Percentiles rank a stretch among this genome's conserved stretches.
Evolutionary conservation across 2,797 vertebrate species (phyloP).

Genomic region (Anas bahamensis): DNA sequence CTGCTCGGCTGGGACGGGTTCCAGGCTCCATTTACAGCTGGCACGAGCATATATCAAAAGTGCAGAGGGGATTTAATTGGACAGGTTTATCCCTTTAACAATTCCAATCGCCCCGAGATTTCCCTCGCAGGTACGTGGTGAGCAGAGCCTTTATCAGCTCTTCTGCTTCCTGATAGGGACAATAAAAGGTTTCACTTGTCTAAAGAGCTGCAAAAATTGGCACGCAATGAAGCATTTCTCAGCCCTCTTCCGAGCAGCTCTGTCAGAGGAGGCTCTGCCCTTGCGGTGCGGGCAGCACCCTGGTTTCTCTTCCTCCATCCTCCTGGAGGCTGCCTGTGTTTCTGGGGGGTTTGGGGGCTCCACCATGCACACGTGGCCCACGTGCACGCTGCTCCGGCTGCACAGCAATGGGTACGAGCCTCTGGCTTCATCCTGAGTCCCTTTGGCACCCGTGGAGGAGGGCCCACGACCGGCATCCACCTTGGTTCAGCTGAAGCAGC

Average conservation of each 20-base stretch:
- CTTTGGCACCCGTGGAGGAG: background rate
- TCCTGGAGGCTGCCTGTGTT: background rate
- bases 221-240: background rate
- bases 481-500: background rate
- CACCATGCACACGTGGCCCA: no score
- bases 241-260: background rate
- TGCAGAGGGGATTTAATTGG: constrained; percentile 51
- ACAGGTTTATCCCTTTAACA: constrained; percentile 57
- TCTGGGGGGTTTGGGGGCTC: background rate
- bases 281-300: fast-evolving
- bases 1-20: constrained; percentile 27
- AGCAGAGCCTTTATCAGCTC: constrained; percentile 24
- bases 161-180: constrained; percentile 28
- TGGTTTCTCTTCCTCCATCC: background rate
- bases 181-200: constrained; percentile 27
- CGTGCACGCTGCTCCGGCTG: fast-evolving
- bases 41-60: constrained; percentile 28
- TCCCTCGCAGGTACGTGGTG: constrained; percentile 39
- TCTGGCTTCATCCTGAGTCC: background rate
- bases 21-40: constrained; percentile 27
- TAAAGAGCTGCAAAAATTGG: constrained; percentile 27
- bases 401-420: fast-evolving
- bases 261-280: background rate
- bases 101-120: constrained; percentile 32
- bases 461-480: background rate